Conservation (phyloP, 2,113 vertebrate genomes). For the Penelope pileata region DNA sequence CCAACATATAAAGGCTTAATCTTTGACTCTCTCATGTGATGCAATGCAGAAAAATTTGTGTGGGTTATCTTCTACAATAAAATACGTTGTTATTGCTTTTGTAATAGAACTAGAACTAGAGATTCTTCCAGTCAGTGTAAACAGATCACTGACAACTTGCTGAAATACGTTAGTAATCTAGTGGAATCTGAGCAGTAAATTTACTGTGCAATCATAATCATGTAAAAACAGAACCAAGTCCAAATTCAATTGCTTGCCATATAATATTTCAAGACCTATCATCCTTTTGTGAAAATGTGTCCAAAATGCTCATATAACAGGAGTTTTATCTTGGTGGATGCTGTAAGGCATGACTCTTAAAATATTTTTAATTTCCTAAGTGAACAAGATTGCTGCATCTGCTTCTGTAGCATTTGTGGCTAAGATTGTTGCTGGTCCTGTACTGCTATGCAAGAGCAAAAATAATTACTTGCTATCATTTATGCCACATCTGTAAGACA, state of each 20-base stretch:
- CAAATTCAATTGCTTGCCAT: background rate
- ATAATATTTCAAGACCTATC: background rate
- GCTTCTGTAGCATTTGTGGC: background rate
- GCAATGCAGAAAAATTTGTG: background rate
- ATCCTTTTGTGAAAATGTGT: background rate
- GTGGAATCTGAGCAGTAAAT: background rate
- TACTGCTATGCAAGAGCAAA: background rate
- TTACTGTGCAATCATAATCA: background rate
- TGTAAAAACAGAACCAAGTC: background rate
- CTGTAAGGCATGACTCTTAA: background rate
- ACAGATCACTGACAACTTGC: background rate
- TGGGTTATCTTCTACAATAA: background rate
- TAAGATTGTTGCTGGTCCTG: background rate
- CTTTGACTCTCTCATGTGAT: background rate
- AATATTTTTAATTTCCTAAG: background rate
- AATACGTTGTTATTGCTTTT: background rate
- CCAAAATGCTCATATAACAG: background rate
- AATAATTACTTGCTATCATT: background rate
- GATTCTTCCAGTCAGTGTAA: background rate
- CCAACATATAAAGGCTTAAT: background rate
- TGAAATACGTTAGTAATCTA: background rate
- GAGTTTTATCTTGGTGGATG: background rate
- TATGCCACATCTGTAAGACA: background rate
- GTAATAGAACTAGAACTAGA: background rate
- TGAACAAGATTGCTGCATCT: background rate